Evolutionary conservation across 1,140 invertebrate genomes (phyloP), one percentile per base, ranked within the genome.

Genomic region (Hylyphantes graminicola): DNA sequence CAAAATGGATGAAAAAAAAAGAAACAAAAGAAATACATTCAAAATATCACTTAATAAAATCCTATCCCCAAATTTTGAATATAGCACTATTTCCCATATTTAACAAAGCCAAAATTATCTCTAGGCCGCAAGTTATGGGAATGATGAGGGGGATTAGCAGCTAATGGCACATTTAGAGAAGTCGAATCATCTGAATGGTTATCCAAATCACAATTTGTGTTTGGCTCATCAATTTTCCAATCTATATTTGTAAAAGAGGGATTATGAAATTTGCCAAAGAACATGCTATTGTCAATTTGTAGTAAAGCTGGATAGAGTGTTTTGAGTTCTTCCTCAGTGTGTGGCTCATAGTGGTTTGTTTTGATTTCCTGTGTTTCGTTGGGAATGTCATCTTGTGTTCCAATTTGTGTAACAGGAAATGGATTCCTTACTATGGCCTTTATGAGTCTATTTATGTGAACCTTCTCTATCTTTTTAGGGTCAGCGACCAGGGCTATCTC

Each of bases 121-220:
- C 57, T 59, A n/a, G 57, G 57, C 57, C 57, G 11, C n/a, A 59
- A 59, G n/a, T n/a, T n/a, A 59, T 59, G n/a, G n/a, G 57, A n/a
- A 59, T 59, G n/a, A 2, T n/a, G 57, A 12, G 12, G 11, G 11
- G 11, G 57, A 59, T 12, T 59, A 12, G 11, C 12, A 12, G 7
- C 6, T 59, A 7, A 12, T 59, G 57, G 57, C 3, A n/a, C n/a
- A 10, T 57, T 57, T 57, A 1, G n/a, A 59, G 6, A n/a, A n/a
- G 2, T 59, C 2, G 11, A n/a, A 12, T 59, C 57, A n/a, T 59
- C 12, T 59, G 12, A 59, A 2, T 2, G 57, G 12, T 59, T 2
- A 59, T 59, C n/a, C 57, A n/a, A 59, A 59, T 13, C n/a, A 59
- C 2, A 3, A 6, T 59, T n/a, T 59, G 57, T 7, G 11, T 12